A percentile compares a stretch with the other conserved stretches of the same genome.
phyloP scores from a whole-genome alignment of 2,888 invertebrate genomes.

The Hipparchia sbordonii region DNA sequence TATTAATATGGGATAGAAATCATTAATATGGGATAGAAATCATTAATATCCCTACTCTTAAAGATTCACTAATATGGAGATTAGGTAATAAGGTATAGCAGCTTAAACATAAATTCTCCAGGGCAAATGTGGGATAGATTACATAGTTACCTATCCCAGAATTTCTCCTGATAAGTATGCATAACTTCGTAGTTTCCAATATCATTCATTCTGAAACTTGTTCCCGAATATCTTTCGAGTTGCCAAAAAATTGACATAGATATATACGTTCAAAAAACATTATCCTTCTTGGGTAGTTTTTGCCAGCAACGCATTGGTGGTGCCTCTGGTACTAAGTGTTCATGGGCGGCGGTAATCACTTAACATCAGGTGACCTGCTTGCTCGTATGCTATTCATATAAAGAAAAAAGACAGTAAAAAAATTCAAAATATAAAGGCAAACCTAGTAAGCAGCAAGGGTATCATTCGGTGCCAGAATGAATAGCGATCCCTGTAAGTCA shows the following conservation, averaged over 20 bases:
- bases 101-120: neutral
- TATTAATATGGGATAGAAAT: neutral
- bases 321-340: no score
- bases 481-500: conserved; percentile 91
- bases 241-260: no score
- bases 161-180: neutral
- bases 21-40: neutral
- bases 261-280: no score
- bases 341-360: no score
- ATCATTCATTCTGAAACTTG: no score
- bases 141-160: neutral
- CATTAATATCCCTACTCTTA: neutral
- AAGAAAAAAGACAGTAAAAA: neutral
- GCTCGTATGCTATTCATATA: no score
- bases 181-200: neutral
- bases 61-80: neutral
- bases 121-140: neutral
- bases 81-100: no score
- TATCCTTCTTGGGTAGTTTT: no score
- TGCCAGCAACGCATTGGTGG: no score
- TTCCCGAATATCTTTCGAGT: no score
- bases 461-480: conserved; percentile 94
- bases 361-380: no score
- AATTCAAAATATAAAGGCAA: conserved; percentile 39
- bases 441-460: conserved; percentile 93